Evolutionary conservation across 2,888 invertebrate genomes (phyloP), one percentile per base, ranked within the genome.

Genomic region (Halictus ligatus): DNA sequence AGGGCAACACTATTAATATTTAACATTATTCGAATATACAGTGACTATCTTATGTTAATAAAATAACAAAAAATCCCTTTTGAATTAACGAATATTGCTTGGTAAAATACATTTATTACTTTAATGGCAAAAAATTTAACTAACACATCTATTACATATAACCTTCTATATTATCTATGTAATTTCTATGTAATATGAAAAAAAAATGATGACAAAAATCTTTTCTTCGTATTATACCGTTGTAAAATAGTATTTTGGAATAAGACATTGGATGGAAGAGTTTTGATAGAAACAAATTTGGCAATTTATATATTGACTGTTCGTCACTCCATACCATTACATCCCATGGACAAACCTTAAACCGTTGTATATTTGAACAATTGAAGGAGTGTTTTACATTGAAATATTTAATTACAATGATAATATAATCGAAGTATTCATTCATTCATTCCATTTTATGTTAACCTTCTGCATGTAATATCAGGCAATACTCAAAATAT

Each of bases 401-500:
- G n/a, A 78, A 74, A 75, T 84, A 78, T 54, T 43, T 72, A 78
- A 78, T 80, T 80, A 77, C 58, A 78, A 25, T 80, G 58, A 67
- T 84, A 75, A 77, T 74, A 58, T 85, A 84, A 86, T 75, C n/a
- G 73, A 90, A 90, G 71, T 78, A 76, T 82, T 78, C 79, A 80
- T 80, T 75, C 80, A 80, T 80, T 75, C 81, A 84, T 85, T 81
- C 78, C 82, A 86, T 75, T 89, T 78, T 85, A 78, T 76, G 89
- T 89, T 93, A 91, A 82, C 89, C 81, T 88, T 89, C 88, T 90
- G 89, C 90, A 87, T 78, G 69, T 78, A 78, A 71, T 79, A 88
- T 85, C 85, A 89, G 86, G 89, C 90, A 90, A 89, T 92, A 94
- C 91, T 92, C 88, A 95, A 95, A 95, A 94, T 94, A 94, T 95